Evolutionary conservation across 30 jellyfish, hydroid and myxozoan genomes (phyloP).

Genomic region (Hydractinia symbiolongicarpus): DNA sequence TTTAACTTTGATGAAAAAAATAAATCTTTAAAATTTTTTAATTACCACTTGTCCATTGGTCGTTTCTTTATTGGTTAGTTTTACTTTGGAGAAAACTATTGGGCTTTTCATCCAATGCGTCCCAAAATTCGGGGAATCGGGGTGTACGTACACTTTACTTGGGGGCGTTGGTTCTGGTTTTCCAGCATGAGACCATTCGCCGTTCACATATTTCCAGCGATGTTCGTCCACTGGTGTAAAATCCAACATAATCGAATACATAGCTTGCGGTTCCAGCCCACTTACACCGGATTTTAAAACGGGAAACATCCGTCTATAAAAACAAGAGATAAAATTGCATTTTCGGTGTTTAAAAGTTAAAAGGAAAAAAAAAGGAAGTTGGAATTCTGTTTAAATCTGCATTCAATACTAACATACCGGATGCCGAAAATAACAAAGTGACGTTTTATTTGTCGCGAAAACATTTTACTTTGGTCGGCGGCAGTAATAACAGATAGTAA

Average conservation of each 20-base stretch:
- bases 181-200: constrained; percentile 98
- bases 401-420: too few relatives aligned
- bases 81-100: constrained; percentile 88
- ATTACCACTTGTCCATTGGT: constrained; percentile 91
- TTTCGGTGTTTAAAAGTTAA: too few relatives aligned
- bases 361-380: too few relatives aligned
- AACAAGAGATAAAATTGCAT: background rate
- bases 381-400: too few relatives aligned
- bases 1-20: background rate
- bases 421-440: too few relatives aligned
- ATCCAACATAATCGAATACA: constrained; percentile 89
- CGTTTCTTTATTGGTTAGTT: constrained; percentile 90
- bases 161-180: constrained; percentile 96
- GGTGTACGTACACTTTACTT: constrained; percentile 90
- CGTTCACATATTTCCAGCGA: constrained; percentile 97
- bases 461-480: too few relatives aligned
- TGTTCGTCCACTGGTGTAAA: constrained; percentile 88
- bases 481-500: too few relatives aligned
- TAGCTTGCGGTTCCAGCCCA: constrained; percentile 92
- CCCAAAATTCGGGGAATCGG: constrained; percentile 99
- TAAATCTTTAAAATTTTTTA: background rate
- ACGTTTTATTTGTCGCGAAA: too few relatives aligned
- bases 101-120: constrained; percentile 98
- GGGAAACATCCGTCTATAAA: constrained; percentile 95
- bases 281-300: constrained; percentile 75